Evolutionary conservation across 2,113 vertebrate species (phyloP), one percentile per base, ranked within the genome.

Genomic region (Gnathonemus longibarbis): DNA sequence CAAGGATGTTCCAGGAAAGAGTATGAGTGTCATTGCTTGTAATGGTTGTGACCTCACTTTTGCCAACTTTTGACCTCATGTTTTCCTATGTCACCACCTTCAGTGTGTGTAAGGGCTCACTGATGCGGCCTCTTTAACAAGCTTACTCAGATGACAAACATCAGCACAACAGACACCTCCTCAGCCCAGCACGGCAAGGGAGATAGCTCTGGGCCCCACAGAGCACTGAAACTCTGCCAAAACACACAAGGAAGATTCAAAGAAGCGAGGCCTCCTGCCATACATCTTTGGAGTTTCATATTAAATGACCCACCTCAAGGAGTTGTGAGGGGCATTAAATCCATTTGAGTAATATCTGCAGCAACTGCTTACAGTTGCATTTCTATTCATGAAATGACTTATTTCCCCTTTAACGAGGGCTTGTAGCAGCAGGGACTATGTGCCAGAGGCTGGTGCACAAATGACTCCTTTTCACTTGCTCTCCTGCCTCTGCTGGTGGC

Each of bases 311-410:
- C 48, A 90, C 48, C 90, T 88, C 39, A 48, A n/a, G 48, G 45
- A 24, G 46, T 48, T 84, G 80, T 46, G 83, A 84, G 83, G 35
- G 19, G 74, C 17, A 84, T 48, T 74, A 88, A 80, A 84, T 31
- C 6, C 7, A 50, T 88, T 50, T 80, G 49, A 24, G 49, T 66
- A 53, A 17, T 88, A 84, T 58, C 74, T 46, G 80, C 58, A 88
- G 46, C 88, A 84, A 88, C 56, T 83, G 77, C 48, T 53, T 84
- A 77, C 80, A 80, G 80, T 84, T 70, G 39, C 74, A 58, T 90
- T 90, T 84, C 53, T 85, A 50, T 85, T 46, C 42, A 66, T n/a
- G 27, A 53, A 48, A 66, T n/a, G 66, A 70, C 53, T 85, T 83
- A 80, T 35, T 17, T 66, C 49, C 52, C 45, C 74, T 52, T 88